Evolutionary conservation across 2,888 invertebrate genomes (phyloP), one percentile per base, ranked within the genome.

Genomic region (Clusia tigrina): DNA sequence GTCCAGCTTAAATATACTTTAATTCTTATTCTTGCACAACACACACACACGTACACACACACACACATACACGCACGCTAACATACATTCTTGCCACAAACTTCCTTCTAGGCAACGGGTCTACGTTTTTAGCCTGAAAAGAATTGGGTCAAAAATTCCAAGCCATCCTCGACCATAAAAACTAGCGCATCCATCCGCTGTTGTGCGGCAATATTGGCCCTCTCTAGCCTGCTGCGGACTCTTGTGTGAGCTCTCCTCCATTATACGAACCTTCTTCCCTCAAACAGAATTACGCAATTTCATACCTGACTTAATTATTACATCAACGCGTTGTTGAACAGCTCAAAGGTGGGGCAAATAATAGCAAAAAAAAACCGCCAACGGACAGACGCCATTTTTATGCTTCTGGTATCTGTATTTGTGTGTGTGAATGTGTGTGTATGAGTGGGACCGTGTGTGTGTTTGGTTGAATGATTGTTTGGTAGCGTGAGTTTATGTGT

Each of bases 281-380:
- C 76, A 48, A 18, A 15, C 48, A 48, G 15, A 20, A 76, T 75
- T 75, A 75, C 74, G 75, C 75, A 75, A 75, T 74, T 74, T 70
- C 71, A 72, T 73, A 75, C 75, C 75, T 75, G 76, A 71, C 72
- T 73, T 74, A 76, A 74, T 76, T 73, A 76, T 75, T 76, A 75
- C 76, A 75, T 74, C 74, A 75, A 67, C 58, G 58, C 25, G 62
- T 56, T 48, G 64, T 37, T 53, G n/a, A n/a, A n/a, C 59, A 32
- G 12, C 6, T 9, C 6, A 32, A 32, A 12, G 12, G 32, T 9
- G 12, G 32, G 12, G 32, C 32, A 32, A 12, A 12, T 32, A 32
- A 32, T 12, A 32, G 12, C 6, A 12, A 32, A 32, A 32, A 32
- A 32, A 32, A 32, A 32, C 32, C 32, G 32, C 6, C 6, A 32